Evolutionary conservation across 2,888 invertebrate genomes (phyloP).

Genomic region (Slavum lentiscoides): DNA sequence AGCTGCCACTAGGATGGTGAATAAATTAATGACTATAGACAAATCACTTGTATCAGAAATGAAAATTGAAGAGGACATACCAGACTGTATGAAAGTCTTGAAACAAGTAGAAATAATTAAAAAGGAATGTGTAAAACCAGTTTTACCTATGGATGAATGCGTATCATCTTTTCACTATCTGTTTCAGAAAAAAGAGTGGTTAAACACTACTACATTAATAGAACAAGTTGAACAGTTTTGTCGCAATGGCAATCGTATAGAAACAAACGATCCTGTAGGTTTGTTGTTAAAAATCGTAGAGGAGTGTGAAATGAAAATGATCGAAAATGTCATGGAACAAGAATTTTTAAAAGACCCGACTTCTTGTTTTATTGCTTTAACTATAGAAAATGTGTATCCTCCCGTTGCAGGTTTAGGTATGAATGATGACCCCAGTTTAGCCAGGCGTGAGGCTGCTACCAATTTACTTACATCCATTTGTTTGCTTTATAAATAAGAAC

Average conservation of each 20-base stretch:
- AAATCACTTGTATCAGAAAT: conserved; percentile 8
- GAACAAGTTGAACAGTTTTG: neutral
- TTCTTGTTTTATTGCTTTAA: neutral
- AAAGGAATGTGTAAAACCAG: neutral
- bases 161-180: conserved; percentile 26
- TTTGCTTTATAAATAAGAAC: conserved; percentile 7
- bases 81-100: neutral
- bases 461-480: conserved; percentile 9
- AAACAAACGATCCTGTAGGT: neutral
- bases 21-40: conserved; percentile 54
- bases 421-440: neutral
- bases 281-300: neutral
- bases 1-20: conserved; percentile 61
- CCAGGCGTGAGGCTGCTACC: neutral
- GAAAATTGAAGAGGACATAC: neutral
- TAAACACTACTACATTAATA: neutral
- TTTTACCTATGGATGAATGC: conserved; percentile 11
- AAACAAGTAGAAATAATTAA: conserved; percentile 31
- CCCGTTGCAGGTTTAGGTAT: neutral
- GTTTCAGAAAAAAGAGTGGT: conserved; percentile 13
- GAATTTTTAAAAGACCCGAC: neutral
- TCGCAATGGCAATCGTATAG: neutral
- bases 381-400: conserved; percentile 34
- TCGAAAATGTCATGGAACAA: neutral
- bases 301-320: conserved; percentile 6